Evolutionary conservation across 2,113 vertebrate species (phyloP), one percentile per base, ranked within the genome.

Genomic region (Chionis minor): DNA sequence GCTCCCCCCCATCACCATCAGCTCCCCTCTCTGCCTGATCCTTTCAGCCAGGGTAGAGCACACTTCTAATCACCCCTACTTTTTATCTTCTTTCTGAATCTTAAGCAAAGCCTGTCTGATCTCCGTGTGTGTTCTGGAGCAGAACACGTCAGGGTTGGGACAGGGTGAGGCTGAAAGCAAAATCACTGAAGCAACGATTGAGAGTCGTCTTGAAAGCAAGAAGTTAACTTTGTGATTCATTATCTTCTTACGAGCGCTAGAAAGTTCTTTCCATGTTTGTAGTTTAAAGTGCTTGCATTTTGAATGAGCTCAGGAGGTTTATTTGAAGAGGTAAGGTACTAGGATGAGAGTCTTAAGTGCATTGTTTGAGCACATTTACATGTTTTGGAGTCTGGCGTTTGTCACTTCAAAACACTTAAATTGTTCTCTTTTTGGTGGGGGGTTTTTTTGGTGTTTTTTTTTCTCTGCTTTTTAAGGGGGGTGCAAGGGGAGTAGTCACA

Each of bases 81-180:
- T 92, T 86, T 89, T 85, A 94, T 97, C 94, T 92, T 63, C 47
- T 72, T 80, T 84, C 66, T 89, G 65, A 82, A 97, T 94, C 94
- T 92, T n/a, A 54, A 73, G 92, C 74, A 81, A 51, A 88, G 40
- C 40, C 56, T 87, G 91, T 96, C 73, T 94, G 94, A 95, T 97
- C 92, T 97, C 49, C 67, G 30, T 92, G 95, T 96, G 96, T 95
- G 96, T 96, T 96, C 96, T 73, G 83, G 58, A 94, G 86, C 77
- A 72, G 81, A 94, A 89, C 54, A 8, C 2, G 5, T 69, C 82
- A 58, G 83, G 72, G 89, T 61, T 0, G 0, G 83, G 89, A 80
- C 54, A 77, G 69, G 84, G 65, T 74, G 92, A 95, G 59, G 45
- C 86, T 95, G 84, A 95, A 92, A 95, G 81, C 61, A 66, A 79